phyloP scores from a whole-genome alignment of 2,888 invertebrate species.

The Brachyptera putata region DNA sequence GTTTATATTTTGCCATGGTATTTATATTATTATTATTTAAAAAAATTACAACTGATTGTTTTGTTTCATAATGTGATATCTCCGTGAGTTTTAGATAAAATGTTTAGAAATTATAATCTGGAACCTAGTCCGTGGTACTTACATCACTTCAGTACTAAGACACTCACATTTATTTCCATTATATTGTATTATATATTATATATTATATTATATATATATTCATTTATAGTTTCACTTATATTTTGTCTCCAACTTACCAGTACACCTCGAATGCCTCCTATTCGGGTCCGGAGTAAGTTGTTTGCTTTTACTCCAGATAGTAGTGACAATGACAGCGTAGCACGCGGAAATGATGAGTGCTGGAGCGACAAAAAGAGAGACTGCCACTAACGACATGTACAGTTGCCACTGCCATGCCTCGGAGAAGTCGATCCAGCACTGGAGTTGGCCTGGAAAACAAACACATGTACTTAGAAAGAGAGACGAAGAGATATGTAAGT shows the following conservation, averaged over 20 bases:
- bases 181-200: too few species aligned
- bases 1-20: too few species aligned
- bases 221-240: too few species aligned
- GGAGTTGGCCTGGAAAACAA: slow-evolving; percentile 55
- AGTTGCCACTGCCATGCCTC: slow-evolving; percentile 75
- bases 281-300: slow-evolving; percentile 50
- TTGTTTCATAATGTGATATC: too few species aligned
- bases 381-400: slow-evolving; percentile 80
- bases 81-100: too few species aligned
- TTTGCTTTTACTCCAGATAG: slow-evolving; percentile 86
- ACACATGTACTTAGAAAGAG: not conserved
- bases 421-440: slow-evolving; percentile 87
- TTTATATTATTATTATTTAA: too few species aligned
- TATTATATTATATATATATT: too few species aligned
- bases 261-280: slow-evolving; percentile 27
- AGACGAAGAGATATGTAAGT: not conserved
- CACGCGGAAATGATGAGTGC: slow-evolving; percentile 85
- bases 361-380: slow-evolving; percentile 79
- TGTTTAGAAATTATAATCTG: too few species aligned
- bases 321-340: slow-evolving; percentile 85
- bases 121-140: too few species aligned
- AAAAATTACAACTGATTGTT: too few species aligned
- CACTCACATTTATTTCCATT: too few species aligned
- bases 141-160: too few species aligned
- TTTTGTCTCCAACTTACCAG: not conserved